These are phyloP conservation scores for Ophion slaviceki DNA, from an alignment of 2,888 invertebrate species.

Conservation along the genomic window DNA sequence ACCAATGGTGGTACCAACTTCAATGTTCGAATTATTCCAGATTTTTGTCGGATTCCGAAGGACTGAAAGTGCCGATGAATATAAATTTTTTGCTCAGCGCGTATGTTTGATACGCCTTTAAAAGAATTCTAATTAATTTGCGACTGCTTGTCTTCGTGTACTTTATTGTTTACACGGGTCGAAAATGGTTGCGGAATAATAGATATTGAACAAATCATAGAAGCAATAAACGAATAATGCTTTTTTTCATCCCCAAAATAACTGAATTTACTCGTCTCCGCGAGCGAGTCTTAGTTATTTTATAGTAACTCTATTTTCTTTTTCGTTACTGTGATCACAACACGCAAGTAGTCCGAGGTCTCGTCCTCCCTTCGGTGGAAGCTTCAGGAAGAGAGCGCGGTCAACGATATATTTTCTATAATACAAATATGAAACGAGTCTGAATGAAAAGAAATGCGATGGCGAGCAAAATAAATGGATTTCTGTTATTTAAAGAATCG, in stretches of 20 bases:
- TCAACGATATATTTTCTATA: slow-evolving; percentile 59
- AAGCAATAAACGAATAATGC: not conserved
- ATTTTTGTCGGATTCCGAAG: not conserved
- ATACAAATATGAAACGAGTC: slow-evolving; percentile 35
- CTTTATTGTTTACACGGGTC: not conserved
- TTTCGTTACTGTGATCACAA: slow-evolving; percentile 26
- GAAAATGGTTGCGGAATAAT: not conserved
- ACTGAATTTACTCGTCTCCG: not conserved
- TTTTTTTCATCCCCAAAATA: slow-evolving; percentile 7
- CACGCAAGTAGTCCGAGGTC: slow-evolving; percentile 38
- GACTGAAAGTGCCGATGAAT: not conserved
- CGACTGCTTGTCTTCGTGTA: not conserved
- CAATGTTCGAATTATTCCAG: not conserved
- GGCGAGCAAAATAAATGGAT: slow-evolving; percentile 50
- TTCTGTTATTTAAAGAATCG: slow-evolving; percentile 50
- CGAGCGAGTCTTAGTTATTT: slow-evolving; percentile 13
- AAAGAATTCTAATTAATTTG: not conserved
- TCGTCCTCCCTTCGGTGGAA: slow-evolving; percentile 12
- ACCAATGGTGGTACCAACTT: no score
- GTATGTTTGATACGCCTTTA: not conserved
- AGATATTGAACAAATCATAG: not conserved
- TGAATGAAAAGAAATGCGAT: slow-evolving; percentile 25
- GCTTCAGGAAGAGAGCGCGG: slow-evolving; percentile 33
- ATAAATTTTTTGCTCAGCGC: not conserved
- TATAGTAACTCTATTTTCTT: slow-evolving; percentile 18